Percentiles rank a stretch among this genome's conserved stretches.
phyloP scores from a whole-genome alignment of 2,888 invertebrate genomes.

The Taphrorychus bicolor region DNA sequence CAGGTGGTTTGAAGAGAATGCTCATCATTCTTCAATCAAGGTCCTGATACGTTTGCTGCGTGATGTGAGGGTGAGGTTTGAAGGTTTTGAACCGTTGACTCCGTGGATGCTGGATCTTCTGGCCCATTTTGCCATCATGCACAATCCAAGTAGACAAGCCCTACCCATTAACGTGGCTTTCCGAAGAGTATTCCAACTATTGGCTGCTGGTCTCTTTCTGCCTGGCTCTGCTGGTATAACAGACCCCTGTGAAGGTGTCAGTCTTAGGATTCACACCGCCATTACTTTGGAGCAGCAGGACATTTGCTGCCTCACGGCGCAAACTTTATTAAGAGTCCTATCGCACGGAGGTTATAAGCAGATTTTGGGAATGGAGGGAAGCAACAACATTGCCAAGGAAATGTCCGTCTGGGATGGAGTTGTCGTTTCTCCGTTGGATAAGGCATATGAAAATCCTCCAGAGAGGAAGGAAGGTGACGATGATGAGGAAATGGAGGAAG shows the following conservation, averaged over 20 bases:
- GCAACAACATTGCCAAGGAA: slow-evolving; percentile 70
- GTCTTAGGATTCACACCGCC: slow-evolving; percentile 87
- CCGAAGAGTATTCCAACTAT: slow-evolving; percentile 84
- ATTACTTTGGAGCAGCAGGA: slow-evolving; percentile 93
- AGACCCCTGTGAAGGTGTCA: slow-evolving; percentile 93
- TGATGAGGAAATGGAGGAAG: slow-evolving; percentile 68
- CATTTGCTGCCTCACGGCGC: slow-evolving; percentile 90
- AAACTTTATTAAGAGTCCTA: slow-evolving; percentile 88
- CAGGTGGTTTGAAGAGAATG: slow-evolving; percentile 98
- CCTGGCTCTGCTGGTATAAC: slow-evolving; percentile 93
- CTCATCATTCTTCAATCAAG: slow-evolving; percentile 95
- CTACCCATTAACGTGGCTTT: slow-evolving; percentile 92
- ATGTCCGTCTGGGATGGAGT: slow-evolving; percentile 98
- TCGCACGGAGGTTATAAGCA: slow-evolving; percentile 94
- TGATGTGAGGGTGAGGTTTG: slow-evolving; percentile 88
- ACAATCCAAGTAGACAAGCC: slow-evolving; percentile 92
- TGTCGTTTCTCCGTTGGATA: slow-evolving; percentile 93
- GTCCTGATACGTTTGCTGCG: slow-evolving; percentile 89
- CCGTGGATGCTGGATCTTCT: slow-evolving; percentile 97
- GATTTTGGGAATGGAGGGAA: slow-evolving; percentile 75
- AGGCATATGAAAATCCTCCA: slow-evolving; percentile 85
- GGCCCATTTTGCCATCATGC: slow-evolving; percentile 96
- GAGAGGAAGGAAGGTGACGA: slow-evolving; percentile 76
- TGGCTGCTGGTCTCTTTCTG: slow-evolving; percentile 93
- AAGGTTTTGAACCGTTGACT: slow-evolving; percentile 88